A percentile compares a stretch with the other conserved stretches of the same genome.
Conservation (phyloP, 2,888 invertebrate genomes). For the Heterodera filipjevi region DNA sequence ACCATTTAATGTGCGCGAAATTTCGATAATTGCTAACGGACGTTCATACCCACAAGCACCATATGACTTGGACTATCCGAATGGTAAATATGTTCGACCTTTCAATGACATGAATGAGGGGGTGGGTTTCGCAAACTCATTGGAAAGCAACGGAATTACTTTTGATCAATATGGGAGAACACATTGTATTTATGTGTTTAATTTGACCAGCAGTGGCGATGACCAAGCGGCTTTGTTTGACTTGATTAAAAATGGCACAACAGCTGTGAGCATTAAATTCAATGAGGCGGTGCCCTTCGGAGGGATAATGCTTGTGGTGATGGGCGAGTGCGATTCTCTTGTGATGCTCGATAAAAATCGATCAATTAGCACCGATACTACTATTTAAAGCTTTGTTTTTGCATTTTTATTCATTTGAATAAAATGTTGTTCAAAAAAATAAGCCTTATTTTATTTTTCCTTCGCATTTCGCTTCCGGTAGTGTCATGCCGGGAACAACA, state of each 20-base stretch:
- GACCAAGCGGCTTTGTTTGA: slow-evolving; percentile 16
- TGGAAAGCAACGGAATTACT: slow-evolving; percentile 17
- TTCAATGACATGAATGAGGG: slow-evolving; percentile 18
- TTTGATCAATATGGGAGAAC: not conserved
- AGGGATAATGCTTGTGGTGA: slow-evolving; percentile 2
- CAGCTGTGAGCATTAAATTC: slow-evolving; percentile 25
- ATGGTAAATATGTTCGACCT: slow-evolving; percentile 10
- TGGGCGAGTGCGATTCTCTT: slow-evolving; percentile 1
- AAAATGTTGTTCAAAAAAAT: not conserved
- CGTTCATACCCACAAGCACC: slow-evolving; percentile 8
- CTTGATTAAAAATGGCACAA: slow-evolving; percentile 25
- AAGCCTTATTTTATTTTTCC: not conserved
- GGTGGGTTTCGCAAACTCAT: not conserved
- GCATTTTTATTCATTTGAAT: not conserved
- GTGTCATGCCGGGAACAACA: not conserved
- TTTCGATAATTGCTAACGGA: not conserved
- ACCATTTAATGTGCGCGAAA: slow-evolving; percentile 18
- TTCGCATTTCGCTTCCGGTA: not conserved
- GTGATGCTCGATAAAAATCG: slow-evolving; percentile 13
- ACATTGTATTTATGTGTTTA: slow-evolving; percentile 23
- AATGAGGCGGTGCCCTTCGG: not conserved
- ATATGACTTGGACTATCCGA: slow-evolving; percentile 12
- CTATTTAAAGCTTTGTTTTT: not conserved
- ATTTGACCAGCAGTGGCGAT: slow-evolving; percentile 24
- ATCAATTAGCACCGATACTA: slow-evolving; percentile 7